Percentiles rank a stretch among this genome's conserved stretches.
These are phyloP conservation scores for Mya arenaria DNA, from an alignment of 1,140 invertebrate species.

Conservation along the genomic window DNA sequence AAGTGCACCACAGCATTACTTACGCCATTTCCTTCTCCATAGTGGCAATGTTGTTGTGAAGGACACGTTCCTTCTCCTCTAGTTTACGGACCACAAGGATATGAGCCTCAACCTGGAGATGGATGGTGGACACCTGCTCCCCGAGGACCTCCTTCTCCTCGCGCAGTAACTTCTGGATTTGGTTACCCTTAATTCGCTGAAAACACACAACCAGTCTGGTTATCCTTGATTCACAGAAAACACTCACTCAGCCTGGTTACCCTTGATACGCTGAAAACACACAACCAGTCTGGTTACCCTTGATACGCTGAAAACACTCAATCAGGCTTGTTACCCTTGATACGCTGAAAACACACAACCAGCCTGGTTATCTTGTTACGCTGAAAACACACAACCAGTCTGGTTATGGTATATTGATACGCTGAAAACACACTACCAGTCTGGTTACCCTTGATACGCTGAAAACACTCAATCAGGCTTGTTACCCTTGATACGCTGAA, in stretches of 20 bases:
- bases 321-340: too few species aligned
- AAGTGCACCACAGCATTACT: too few species aligned
- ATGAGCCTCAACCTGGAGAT: constrained; percentile 96
- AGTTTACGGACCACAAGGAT: constrained; percentile 96
- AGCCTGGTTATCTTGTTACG: too few species aligned
- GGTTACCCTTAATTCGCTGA: constrained; percentile 95
- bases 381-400: too few species aligned
- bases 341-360: too few species aligned
- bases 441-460: too few species aligned
- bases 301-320: too few species aligned
- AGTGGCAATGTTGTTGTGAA: constrained; percentile 95
- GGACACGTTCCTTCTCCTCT: constrained; percentile 97
- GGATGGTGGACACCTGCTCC: constrained; percentile 94
- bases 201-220: not conserved
- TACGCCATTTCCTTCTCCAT: constrained; percentile 94
- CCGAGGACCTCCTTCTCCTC: constrained; percentile 96
- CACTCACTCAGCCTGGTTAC: not conserved
- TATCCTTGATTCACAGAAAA: not conserved
- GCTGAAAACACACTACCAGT: too few species aligned
- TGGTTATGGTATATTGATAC: too few species aligned
- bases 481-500: too few species aligned
- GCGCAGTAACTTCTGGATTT: constrained; percentile 95
- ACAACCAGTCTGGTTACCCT: too few species aligned
- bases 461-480: too few species aligned
- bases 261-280: not conserved